Evolutionary conservation across 2,888 invertebrate genomes (phyloP), one percentile per base, ranked within the genome.

Genomic region (Epinotia bilunana): DNA sequence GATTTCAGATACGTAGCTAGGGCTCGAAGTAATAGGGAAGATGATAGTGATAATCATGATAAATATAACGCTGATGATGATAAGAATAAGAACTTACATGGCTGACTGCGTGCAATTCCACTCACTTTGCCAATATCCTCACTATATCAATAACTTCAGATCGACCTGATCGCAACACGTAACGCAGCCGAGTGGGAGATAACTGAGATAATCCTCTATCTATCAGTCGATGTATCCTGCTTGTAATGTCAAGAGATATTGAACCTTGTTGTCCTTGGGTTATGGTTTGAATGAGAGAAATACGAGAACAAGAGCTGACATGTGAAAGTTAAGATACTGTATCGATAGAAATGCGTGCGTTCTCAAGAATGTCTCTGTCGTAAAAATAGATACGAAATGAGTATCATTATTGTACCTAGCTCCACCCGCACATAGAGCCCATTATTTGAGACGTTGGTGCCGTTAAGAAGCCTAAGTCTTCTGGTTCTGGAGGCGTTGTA

Each of bases 41-140:
- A 39, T 39, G 39, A 39, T 9, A 9, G 9, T 39, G 33, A 33
- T 33, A 6, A 39, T 39, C 39, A 9, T 39, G 39, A 39, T 39
- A 9, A 39, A 39, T 7, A 39, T 39, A 39, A 39, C 1, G 7
- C 7, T 9, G 9, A 39, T 39, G 39, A 39, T 39, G 39, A 4
- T 46, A 46, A 1, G 18, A 55, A 63, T 11, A 57, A 64, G 9
- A 46, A 80, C 83, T 83, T 80, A 82, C 83, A 84, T 82, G 77
- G 78, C 81, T 82, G 78, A 60, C 78, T 72, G 73, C 80, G 78
- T 76, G 71, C 62, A 73, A 76, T 76, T 77, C 60, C 74, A 33
- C 46, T 33, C 49, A 39, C 60, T 53, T 23, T 73, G 7, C 43
- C 23, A 39, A 39, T 39, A 39, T 39, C 39, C 46, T 33, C 49